Base-by-base conservation (phyloP, 1,140 invertebrate genomes). In the Danaus melanippus region DNA sequence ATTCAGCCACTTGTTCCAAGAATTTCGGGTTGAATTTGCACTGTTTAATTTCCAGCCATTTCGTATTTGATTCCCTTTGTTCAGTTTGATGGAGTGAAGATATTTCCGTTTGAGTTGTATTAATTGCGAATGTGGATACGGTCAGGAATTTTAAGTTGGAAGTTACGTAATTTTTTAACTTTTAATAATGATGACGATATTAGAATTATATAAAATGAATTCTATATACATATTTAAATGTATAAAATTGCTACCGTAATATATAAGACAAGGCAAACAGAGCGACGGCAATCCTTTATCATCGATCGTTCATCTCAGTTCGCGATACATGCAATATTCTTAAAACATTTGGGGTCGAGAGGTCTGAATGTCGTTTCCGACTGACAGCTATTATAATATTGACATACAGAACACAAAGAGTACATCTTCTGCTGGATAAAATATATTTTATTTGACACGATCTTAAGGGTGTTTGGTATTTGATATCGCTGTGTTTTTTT, bases 21-120 rank as follows among this genome's bases (percentile, higher is more conserved):
- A 74, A 84, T 80, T 64, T 67, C 57, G 62, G 66, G 71, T 66
- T 62, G 63, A 73, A 84, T 79, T 77, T 79, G 72, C 70, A 65
- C 74, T 71, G 78, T 79, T 81, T 76, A 76, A 79, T 81, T 79
- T 71, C 64, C 54, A 66, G 65, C 69, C 66, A 69, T 76, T 81
- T 69, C 60, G 62, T 75, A 62, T 79, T 73, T 81, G 78, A 83
- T 83, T 84, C 79, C 76, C 74, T 80, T 80, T 77, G 76, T 75
- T 61, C 68, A 73, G 78, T 84, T 79, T 82, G 79, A 81, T 83
- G 74, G 78, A 83, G 75, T 75, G 65, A 58, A 79, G 79, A 82
- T 84, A 83, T 84, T 84, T 86, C 79, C 83, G 76, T 61, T 73
- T 61, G 61, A 79, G 68, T 72, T 68, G 65, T 76, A 77, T 77